Conservation (phyloP, 2,888 invertebrate species). For the Elysia crispata region DNA sequence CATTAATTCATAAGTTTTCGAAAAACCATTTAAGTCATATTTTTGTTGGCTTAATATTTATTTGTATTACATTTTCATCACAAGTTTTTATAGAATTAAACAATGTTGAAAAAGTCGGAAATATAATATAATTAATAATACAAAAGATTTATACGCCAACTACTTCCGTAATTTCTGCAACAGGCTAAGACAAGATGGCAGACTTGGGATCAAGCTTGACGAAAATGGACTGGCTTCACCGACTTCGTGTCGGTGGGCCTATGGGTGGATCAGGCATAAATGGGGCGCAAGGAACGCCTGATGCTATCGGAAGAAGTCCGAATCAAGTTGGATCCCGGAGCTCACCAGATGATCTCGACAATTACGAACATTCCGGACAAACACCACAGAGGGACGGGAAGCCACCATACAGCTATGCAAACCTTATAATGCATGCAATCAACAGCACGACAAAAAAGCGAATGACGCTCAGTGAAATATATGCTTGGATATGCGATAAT, state of each 20-base stretch:
- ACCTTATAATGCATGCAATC: conserved; percentile 85
- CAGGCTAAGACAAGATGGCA: conserved; percentile 70
- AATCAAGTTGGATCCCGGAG: conserved; percentile 69
- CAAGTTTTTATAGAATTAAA: no score
- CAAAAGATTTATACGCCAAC: conserved; percentile 19
- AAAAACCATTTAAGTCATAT: no score
- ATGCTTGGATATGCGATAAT: conserved; percentile 85
- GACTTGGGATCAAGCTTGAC: conserved; percentile 75
- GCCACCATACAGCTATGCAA: conserved; percentile 83
- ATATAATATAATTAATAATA: conserved; percentile 13
- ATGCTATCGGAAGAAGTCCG: conserved; percentile 59
- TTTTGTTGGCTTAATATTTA: no score
- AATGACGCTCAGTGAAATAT: conserved; percentile 87
- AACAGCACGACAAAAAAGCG: conserved; percentile 83
- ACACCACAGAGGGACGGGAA: conserved; percentile 76
- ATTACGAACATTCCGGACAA: conserved; percentile 65
- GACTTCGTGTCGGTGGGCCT: conserved; percentile 62
- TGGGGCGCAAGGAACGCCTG: conserved; percentile 54
- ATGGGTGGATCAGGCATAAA: conserved; percentile 53
- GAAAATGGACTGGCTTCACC: conserved; percentile 80
- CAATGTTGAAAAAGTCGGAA: not conserved
- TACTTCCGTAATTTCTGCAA: conserved; percentile 52
- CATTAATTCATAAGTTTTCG: not conserved
- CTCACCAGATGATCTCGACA: conserved; percentile 70
- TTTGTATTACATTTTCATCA: no score